phyloP scores from a whole-genome alignment of 2,113 vertebrate genomes.

The Trogon melanurus region DNA sequence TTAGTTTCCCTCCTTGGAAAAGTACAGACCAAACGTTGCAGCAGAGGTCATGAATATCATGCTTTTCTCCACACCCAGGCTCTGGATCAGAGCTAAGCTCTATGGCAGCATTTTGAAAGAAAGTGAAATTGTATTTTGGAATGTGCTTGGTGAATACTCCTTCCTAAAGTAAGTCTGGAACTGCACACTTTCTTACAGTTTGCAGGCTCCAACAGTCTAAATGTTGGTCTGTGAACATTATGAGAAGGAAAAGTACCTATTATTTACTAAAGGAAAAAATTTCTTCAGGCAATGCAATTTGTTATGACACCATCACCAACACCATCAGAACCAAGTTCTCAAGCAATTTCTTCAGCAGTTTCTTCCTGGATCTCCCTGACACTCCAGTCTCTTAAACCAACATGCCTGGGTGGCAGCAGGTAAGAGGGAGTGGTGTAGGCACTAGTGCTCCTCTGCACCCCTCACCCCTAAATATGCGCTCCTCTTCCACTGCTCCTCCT shows the following conservation, averaged over 20 bases:
- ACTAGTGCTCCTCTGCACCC: neutral
- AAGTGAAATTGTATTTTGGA: neutral
- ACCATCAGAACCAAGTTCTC: neutral
- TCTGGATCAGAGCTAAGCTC: neutral
- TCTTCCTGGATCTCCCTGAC: neutral
- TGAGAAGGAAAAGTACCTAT: neutral
- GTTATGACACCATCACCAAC: neutral
- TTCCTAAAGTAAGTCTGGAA: neutral
- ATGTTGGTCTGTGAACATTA: neutral
- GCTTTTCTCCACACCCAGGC: neutral
- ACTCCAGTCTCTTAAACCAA: neutral
- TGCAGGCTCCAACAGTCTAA: neutral
- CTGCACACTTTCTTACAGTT: neutral
- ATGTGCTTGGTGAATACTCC: neutral
- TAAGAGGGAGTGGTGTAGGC: accelerated
- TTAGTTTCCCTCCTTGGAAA: neutral
- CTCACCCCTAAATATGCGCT: neutral
- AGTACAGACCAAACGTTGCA: neutral
- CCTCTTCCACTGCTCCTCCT: neutral
- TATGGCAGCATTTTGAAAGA: neutral
- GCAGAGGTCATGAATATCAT: neutral
- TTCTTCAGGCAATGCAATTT: neutral
- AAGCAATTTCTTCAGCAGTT: neutral
- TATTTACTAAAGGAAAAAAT: neutral
- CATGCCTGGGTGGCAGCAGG: accelerated